Percentiles rank a stretch among this genome's conserved stretches.
phyloP scores from a whole-genome alignment of 2,888 invertebrate species.

The Cephus nigrinus region DNA sequence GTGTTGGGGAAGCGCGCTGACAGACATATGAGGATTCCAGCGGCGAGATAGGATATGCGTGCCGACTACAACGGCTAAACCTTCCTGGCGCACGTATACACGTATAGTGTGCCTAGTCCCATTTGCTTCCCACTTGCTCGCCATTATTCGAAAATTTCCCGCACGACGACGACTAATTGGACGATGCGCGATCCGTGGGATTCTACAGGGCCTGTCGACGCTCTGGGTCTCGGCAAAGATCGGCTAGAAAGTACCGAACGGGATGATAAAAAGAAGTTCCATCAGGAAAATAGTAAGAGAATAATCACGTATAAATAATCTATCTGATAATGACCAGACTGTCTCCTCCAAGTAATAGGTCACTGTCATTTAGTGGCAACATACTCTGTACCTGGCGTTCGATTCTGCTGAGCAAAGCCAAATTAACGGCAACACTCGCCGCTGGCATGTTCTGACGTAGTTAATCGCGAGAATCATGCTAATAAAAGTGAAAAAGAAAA shows the following conservation, averaged over 20 bases:
- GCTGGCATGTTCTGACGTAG: not conserved
- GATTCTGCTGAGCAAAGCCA: not conserved
- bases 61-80: slow-evolving; percentile 31
- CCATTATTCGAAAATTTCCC: slow-evolving; percentile 6
- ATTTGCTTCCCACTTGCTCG: not conserved
- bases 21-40: slow-evolving; percentile 65
- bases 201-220: not conserved
- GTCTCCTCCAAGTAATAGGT: not conserved
- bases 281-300: not conserved
- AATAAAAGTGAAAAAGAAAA: not conserved
- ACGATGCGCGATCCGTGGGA: not conserved
- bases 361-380: not conserved
- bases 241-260: not conserved
- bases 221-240: not conserved
- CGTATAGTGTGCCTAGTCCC: not conserved
- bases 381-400: not conserved
- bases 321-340: not conserved
- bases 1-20: slow-evolving; percentile 54
- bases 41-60: slow-evolving; percentile 59
- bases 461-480: not conserved
- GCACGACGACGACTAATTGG: slow-evolving; percentile 3
- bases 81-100: not conserved
- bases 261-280: not conserved
- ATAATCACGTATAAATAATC: not conserved
- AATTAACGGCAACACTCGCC: not conserved